phyloP scores from a whole-genome alignment of 2,797 vertebrate species.

The Cossypha dichroa region DNA sequence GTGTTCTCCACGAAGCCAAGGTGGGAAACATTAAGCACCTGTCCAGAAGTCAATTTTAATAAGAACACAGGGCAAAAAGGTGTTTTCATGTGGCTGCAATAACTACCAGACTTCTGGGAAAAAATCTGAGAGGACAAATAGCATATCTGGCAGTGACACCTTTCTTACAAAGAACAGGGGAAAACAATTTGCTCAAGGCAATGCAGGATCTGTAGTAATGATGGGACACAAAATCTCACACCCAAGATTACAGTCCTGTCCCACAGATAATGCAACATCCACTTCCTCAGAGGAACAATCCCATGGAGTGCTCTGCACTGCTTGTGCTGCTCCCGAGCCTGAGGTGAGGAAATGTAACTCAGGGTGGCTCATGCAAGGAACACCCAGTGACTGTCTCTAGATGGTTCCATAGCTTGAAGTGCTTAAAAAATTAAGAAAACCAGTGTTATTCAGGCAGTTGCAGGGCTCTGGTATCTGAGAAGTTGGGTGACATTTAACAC shows the following conservation, averaged over 20 bases:
- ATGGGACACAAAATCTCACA: not conserved
- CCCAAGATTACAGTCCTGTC: not conserved
- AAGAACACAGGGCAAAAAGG: not conserved
- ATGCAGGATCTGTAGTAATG: not conserved
- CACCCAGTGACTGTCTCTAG: not conserved
- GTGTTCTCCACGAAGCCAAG: not conserved
- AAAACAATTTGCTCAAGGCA: not conserved
- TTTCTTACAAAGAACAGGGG: not conserved
- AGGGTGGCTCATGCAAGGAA: not conserved
- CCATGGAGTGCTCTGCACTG: not conserved
- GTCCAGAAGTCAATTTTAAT: not conserved
- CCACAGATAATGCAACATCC: not conserved
- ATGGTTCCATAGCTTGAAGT: not conserved
- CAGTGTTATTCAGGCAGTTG: not conserved
- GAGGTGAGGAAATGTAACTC: not conserved
- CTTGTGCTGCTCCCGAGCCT: not conserved
- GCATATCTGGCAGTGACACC: not conserved
- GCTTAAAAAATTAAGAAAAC: not conserved
- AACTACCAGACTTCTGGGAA: not conserved
- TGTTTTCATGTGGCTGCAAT: not conserved
- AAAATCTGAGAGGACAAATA: not conserved
- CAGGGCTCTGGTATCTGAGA: not conserved
- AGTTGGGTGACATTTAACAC: fast-evolving
- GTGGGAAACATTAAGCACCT: not conserved
- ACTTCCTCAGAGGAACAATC: not conserved